These are phyloP conservation scores for Bugula neritina DNA, from an alignment of 2,888 invertebrate species.

Conservation along the genomic window DNA sequence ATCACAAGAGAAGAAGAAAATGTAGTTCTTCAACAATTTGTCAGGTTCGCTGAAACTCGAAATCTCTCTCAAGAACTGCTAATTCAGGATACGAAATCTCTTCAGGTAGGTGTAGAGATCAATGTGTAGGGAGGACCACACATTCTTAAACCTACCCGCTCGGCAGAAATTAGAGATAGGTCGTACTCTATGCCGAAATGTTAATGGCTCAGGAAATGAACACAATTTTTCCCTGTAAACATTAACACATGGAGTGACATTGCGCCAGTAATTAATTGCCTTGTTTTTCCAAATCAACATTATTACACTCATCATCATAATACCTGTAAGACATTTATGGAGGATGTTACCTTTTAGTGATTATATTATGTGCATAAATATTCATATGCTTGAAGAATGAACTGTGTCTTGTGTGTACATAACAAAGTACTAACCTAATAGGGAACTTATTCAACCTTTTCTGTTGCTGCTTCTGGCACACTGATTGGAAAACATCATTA, in stretches of 20 bases:
- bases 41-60: slow-evolving; percentile 81
- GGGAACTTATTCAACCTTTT: too few relatives aligned
- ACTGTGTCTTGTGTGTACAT: too few relatives aligned
- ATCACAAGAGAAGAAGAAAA: slow-evolving; percentile 82
- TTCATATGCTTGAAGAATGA: too few relatives aligned
- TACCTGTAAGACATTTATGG: neutral
- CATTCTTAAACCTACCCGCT: too few relatives aligned
- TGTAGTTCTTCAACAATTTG: slow-evolving; percentile 83
- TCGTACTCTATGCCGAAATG: too few relatives aligned
- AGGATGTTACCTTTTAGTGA: neutral
- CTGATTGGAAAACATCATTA: too few relatives aligned
- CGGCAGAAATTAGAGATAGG: too few relatives aligned
- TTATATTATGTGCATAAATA: too few relatives aligned
- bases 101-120: neutral
- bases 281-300: neutral
- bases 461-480: too few relatives aligned
- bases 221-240: neutral
- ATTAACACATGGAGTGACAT: neutral
- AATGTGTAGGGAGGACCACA: too few relatives aligned
- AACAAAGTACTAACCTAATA: too few relatives aligned
- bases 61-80: slow-evolving; percentile 67
- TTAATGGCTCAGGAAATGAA: neutral
- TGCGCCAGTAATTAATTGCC: neutral
- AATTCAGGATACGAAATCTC: slow-evolving; percentile 51
- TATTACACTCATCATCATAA: neutral